phyloP scores from a whole-genome alignment of 1,140 invertebrate species.

The Ceratina japonica region DNA sequence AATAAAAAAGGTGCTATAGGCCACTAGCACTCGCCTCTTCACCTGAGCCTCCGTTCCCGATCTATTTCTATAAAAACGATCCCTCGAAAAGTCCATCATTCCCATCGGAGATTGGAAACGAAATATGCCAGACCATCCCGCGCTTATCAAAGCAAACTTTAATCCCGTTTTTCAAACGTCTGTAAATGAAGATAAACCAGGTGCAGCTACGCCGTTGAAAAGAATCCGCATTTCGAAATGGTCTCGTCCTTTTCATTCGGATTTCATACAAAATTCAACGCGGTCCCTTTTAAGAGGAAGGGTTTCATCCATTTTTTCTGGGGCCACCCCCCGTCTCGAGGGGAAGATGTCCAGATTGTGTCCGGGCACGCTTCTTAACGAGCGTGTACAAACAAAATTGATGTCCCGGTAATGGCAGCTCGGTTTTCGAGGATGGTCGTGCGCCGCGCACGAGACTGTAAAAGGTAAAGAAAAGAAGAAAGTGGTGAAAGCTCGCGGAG shows the following conservation, averaged over 20 bases:
- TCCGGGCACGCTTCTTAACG: constrained; percentile 23
- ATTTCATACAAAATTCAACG: constrained; percentile 17
- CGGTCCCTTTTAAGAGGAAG: neutral
- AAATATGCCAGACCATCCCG: no score
- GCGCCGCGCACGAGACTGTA: constrained; percentile 9
- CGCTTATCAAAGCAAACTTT: no score
- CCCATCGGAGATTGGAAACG: neutral
- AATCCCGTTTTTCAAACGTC: no score
- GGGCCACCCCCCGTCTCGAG: neutral
- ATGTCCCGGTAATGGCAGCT: constrained; percentile 30
- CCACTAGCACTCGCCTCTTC: constrained; percentile 37
- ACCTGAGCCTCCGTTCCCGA: neutral
- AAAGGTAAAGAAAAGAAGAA: constrained; percentile 45
- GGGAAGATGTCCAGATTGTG: constrained; percentile 35
- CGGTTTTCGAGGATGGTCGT: constrained; percentile 25
- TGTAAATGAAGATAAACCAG: no score
- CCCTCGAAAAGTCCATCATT: neutral
- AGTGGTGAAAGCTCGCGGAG: constrained; percentile 47
- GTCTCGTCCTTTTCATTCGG: constrained; percentile 9
- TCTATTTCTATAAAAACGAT: neutral
- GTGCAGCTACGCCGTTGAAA: no score
- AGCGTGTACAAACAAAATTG: constrained; percentile 38
- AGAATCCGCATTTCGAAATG: neutral
- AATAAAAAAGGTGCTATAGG: constrained; percentile 47
- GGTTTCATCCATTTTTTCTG: constrained; percentile 7